These are phyloP conservation scores for Isotomurus palustris DNA, from an alignment of 2,888 invertebrate genomes.

Conservation along the genomic window DNA sequence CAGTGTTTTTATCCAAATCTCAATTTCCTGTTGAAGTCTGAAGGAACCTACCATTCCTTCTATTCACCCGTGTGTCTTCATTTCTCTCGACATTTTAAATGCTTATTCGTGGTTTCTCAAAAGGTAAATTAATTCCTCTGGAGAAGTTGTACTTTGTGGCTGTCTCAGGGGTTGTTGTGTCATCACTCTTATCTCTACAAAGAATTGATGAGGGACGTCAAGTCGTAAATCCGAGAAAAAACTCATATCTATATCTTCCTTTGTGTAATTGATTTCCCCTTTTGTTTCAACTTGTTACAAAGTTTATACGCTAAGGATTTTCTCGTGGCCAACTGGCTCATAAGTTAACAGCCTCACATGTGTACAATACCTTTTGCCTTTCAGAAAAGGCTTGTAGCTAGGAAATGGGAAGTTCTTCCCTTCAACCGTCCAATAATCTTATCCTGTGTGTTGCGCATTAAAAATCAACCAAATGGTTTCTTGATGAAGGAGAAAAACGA, in stretches of 20 bases:
- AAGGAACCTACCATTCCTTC: not conserved
- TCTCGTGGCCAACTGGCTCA: not conserved
- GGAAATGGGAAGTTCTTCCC: too few relatives aligned
- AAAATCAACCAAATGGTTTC: not conserved
- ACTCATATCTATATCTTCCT: conserved; percentile 7
- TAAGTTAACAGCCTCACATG: too few relatives aligned
- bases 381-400: too few relatives aligned
- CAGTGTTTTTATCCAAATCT: conserved; percentile 3
- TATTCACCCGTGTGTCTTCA: not conserved
- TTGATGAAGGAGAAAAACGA: conserved; percentile 3
- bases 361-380: too few relatives aligned
- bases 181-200: conserved; percentile 10
- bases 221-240: conserved; percentile 4
- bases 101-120: too few relatives aligned
- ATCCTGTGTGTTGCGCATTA: too few relatives aligned
- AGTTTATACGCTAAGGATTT: too few relatives aligned
- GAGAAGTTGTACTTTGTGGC: too few relatives aligned
- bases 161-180: too few relatives aligned
- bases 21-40: conserved; percentile 3
- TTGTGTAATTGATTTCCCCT: conserved; percentile 8
- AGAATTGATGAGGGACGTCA: conserved; percentile 9
- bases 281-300: not conserved
- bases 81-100: not conserved
- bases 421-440: too few relatives aligned
- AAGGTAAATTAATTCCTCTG: too few relatives aligned